Evolutionary conservation across 2,797 vertebrate species (phyloP), one percentile per base, ranked within the genome.

Genomic region (Gila robusta): DNA sequence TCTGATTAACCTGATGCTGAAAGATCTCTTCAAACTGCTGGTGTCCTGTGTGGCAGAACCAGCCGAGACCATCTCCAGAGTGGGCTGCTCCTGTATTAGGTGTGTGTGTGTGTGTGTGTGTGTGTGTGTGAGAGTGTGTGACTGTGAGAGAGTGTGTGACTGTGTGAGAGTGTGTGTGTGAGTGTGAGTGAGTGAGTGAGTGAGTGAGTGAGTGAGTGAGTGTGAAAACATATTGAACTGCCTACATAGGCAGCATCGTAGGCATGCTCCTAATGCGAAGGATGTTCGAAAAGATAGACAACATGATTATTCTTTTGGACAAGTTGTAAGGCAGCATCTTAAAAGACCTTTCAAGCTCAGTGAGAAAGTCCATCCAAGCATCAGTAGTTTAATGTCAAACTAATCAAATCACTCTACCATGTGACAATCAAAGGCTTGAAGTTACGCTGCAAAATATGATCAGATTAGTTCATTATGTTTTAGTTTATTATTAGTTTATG

Each of bases 71-170:
- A 98, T 99, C 94, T 99, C 98, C 91, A 96, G 98, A 93, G 98
- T 99, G 79, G 98, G 98, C 92, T 99, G 98, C 88, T 99, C 98
- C 91, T 99, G 98, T 91, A 99, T 99, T 92, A 96, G 98, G 98
- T 99, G 89, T 93, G 67, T 64, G 54, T 41, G 67, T 47, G 35
- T 21, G 66, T n/a, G 35, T 17, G 28, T 37, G 44, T 28, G 41
- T 41, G 52, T 56, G 26, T 64, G 37, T 5, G 37, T 52, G n/a
- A n/a, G n/a, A n/a, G n/a, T n/a, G n/a, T n/a, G n/a, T n/a, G n/a
- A n/a, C n/a, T n/a, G n/a, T 35, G 26, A 8, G 59, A 79, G 54
- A 0, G 54, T 21, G 52, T 0, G 21, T 56, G 21, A 32, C 28
- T 3, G 19, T 56, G 6, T 2, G 52, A 7, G 52, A 0, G 17